Evolutionary conservation across 1,140 invertebrate genomes (phyloP).

Genomic region (Ridgeia piscesae): DNA sequence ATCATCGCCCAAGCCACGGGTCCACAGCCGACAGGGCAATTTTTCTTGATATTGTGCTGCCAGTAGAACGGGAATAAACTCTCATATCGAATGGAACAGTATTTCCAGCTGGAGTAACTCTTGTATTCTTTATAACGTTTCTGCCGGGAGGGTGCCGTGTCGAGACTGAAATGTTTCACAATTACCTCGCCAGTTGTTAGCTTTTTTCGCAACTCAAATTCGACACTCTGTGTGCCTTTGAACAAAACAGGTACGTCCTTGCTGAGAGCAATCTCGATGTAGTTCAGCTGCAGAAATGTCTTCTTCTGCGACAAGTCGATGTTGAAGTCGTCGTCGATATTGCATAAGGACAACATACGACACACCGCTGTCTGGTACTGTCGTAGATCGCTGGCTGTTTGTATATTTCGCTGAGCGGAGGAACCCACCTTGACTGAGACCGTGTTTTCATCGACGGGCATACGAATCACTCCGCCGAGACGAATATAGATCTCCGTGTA

Average conservation of each 20-base stretch:
- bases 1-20: conserved; percentile 28
- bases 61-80: not conserved
- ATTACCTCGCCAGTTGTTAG: too few relatives aligned
- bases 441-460: not conserved
- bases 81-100: not conserved
- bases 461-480: not conserved
- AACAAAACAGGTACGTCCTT: not conserved
- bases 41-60: not conserved
- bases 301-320: conserved; percentile 7
- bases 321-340: conserved; percentile 25
- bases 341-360: conserved; percentile 21
- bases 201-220: not conserved
- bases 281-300: not conserved
- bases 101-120: not conserved
- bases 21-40: not conserved
- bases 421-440: not conserved
- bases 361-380: not conserved
- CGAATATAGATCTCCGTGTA: not conserved
- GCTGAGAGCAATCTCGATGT: not conserved
- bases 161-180: too few relatives aligned
- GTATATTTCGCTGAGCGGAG: not conserved
- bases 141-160: not conserved
- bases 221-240: not conserved
- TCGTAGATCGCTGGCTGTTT: not conserved
- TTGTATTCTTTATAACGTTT: not conserved